Conservation (phyloP, 1,140 invertebrate species). For the Callitettix versicolor region DNA sequence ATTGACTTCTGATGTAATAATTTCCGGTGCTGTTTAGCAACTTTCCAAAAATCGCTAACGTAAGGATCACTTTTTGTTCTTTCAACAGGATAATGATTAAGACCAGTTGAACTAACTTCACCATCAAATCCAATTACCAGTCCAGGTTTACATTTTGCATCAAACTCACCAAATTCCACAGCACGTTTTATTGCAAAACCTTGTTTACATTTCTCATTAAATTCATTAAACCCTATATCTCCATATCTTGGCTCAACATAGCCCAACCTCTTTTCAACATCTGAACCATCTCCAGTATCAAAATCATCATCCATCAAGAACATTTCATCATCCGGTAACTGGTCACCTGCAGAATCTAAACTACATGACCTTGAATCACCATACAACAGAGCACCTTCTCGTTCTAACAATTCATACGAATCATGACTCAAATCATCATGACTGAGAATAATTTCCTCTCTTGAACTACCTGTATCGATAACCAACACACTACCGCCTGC, state of each 20-base stretch:
- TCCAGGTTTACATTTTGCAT: conserved; percentile 37
- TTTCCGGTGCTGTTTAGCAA: conserved; percentile 22
- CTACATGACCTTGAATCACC: conserved; percentile 34
- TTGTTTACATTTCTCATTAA: conserved; percentile 29
- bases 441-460: conserved; percentile 39
- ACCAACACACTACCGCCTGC: conserved; percentile 26
- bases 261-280: conserved; percentile 27
- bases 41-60: conserved; percentile 25
- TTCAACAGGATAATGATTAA: conserved; percentile 42
- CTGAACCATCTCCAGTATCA: conserved; percentile 19
- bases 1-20: conserved; percentile 81
- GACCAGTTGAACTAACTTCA: conserved; percentile 43
- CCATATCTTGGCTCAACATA: conserved; percentile 27
- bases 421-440: conserved; percentile 81
- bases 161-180: conserved; percentile 35
- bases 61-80: conserved; percentile 77
- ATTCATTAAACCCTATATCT: conserved; percentile 28
- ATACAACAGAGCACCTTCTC: conserved; percentile 22
- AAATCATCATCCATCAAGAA: conserved; percentile 48
- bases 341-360: conserved; percentile 54
- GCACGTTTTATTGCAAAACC: conserved; percentile 21
- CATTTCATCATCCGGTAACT: conserved; percentile 53
- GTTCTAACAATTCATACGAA: conserved; percentile 73
- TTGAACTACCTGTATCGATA: conserved; percentile 25
- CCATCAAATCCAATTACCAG: conserved; percentile 35